These are phyloP conservation scores for Apogon hyalosoma DNA, from an alignment of 2,797 vertebrate genomes.

Conservation along the genomic window DNA sequence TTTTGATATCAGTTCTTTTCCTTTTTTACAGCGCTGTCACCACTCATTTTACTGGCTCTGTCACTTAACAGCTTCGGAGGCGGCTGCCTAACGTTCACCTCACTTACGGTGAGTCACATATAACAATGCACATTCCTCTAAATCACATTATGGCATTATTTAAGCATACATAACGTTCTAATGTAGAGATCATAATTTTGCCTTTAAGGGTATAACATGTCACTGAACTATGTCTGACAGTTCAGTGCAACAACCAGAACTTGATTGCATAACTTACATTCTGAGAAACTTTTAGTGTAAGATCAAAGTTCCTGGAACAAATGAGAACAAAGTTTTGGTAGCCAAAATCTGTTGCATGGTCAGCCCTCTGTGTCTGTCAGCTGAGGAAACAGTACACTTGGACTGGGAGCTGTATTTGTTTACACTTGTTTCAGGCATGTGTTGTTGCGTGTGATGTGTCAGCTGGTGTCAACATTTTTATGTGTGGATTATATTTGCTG, in stretches of 20 bases:
- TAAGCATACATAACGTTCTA: not conserved
- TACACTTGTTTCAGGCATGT: slow-evolving; percentile 52
- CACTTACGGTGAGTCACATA: slow-evolving; percentile 88
- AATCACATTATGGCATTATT: not conserved
- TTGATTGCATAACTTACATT: slow-evolving; percentile 26
- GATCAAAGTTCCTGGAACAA: slow-evolving; percentile 36
- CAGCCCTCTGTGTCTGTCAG: slow-evolving; percentile 47
- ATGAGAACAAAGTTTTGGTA: slow-evolving; percentile 43
- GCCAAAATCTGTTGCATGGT: slow-evolving; percentile 30
- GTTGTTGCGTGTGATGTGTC: slow-evolving; percentile 52
- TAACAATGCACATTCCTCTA: not conserved
- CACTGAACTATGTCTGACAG: not conserved
- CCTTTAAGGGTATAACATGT: too few species aligned
- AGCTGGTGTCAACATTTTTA: slow-evolving; percentile 55
- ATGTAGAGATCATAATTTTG: not conserved
- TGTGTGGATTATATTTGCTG: slow-evolving; percentile 47
- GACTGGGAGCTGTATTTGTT: slow-evolving; percentile 63
- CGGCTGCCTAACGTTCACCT: slow-evolving; percentile 94
- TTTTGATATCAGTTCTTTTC: not conserved
- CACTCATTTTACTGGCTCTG: slow-evolving; percentile 90
- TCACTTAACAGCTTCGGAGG: slow-evolving; percentile 93
- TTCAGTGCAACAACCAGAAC: not conserved
- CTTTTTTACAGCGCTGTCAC: slow-evolving; percentile 78
- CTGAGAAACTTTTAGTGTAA: slow-evolving; percentile 20
- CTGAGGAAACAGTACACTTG: slow-evolving; percentile 62